phyloP scores from a whole-genome alignment of 2,797 vertebrate species.

The Varecia variegata region DNA sequence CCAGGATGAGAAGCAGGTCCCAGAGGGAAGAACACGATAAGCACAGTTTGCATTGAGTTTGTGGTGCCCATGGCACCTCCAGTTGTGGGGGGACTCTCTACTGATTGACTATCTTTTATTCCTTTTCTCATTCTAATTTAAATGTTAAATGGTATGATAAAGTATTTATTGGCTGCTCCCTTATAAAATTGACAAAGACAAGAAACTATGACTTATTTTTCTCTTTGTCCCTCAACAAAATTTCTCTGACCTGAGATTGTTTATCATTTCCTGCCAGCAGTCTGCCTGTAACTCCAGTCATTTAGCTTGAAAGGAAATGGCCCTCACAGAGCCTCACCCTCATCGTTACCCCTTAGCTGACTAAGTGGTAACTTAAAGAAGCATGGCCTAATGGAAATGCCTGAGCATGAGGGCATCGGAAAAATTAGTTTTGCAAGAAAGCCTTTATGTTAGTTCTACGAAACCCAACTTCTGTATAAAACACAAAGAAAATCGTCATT shows the following conservation, averaged over 20 bases:
- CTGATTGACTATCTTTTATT: not conserved
- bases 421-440: not conserved
- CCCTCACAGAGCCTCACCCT: not conserved
- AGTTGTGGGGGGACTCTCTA: not conserved
- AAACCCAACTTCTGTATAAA: constrained; percentile 8
- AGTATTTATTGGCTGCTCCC: not conserved
- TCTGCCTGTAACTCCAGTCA: not conserved
- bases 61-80: not conserved
- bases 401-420: not conserved
- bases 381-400: not conserved
- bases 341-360: not conserved
- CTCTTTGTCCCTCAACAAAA: not conserved
- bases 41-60: not conserved
- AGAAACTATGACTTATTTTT: not conserved
- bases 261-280: not conserved
- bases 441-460: not conserved
- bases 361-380: not conserved
- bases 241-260: not conserved
- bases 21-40: not conserved
- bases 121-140: not conserved
- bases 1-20: not conserved
- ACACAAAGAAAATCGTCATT: not conserved
- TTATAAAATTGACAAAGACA: not conserved
- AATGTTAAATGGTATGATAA: not conserved
- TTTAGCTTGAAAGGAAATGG: not conserved